A percentile compares a stretch with the other conserved stretches of the same genome.
These are phyloP conservation scores for Eilema griseolum DNA, from an alignment of 2,888 invertebrate genomes.

Conservation along the genomic window DNA sequence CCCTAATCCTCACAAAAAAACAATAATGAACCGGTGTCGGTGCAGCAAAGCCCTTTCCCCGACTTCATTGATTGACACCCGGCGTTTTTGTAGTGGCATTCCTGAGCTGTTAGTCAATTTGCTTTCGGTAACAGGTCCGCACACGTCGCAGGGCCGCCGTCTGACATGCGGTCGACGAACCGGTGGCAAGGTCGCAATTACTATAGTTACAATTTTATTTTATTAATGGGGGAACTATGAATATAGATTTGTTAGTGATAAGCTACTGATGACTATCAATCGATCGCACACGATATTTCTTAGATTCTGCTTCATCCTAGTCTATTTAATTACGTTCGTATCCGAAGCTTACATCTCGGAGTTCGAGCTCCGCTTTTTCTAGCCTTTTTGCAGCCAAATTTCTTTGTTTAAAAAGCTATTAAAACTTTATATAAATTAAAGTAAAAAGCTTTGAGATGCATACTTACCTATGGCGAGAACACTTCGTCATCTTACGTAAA, in stretches of 20 bases:
- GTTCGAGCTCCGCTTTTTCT: too few species aligned
- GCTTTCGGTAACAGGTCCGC: conserved; percentile 27
- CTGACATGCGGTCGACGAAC: conserved; percentile 20
- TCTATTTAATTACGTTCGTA: too few species aligned
- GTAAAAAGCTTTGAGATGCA: neutral
- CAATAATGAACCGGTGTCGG: neutral
- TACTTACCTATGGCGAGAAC: neutral
- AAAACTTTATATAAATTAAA: too few species aligned
- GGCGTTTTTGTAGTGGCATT: conserved; percentile 35
- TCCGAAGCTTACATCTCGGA: too few species aligned
- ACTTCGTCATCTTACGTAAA: neutral
- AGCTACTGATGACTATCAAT: neutral
- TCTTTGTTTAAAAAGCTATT: too few species aligned
- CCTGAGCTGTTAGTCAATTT: conserved; percentile 44
- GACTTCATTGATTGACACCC: conserved; percentile 26
- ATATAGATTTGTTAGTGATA: neutral
- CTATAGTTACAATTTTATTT: neutral
- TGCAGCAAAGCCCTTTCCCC: neutral
- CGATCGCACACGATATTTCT: too few species aligned
- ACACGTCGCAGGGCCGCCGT: conserved; percentile 22
- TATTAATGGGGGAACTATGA: neutral
- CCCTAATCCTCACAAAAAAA: neutral
- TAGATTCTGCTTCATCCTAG: too few species aligned
- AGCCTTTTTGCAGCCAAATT: too few species aligned
- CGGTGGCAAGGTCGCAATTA: conserved; percentile 11